phyloP scores from a whole-genome alignment of 2,113 vertebrate species.

The Rhinogobius similis region DNA sequence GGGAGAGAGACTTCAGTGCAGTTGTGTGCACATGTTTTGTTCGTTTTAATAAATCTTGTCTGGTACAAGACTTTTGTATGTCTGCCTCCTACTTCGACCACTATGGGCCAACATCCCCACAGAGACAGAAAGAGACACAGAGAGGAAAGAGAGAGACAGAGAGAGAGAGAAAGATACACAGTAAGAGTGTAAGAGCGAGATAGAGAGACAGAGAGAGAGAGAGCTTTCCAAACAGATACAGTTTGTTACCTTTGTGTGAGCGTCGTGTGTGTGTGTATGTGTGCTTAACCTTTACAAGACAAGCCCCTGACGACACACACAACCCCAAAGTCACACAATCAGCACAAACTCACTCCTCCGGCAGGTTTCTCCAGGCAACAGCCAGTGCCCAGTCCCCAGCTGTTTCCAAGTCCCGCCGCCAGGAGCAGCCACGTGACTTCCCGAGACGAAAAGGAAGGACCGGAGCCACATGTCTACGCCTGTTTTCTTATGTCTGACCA shows the following conservation, averaged over 20 bases:
- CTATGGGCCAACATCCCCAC: no score
- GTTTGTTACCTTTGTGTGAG: conserved; percentile 26
- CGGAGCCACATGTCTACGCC: conserved; percentile 3
- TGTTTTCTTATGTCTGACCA: conserved; percentile 11
- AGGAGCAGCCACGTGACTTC: conserved; percentile 67
- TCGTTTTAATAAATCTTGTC: no score
- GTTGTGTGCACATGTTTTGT: no score
- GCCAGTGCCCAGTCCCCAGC: conserved; percentile 29
- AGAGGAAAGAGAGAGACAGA: neutral
- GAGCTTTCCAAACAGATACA: conserved; percentile 37
- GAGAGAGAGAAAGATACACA: neutral
- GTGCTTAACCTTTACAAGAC: conserved; percentile 45
- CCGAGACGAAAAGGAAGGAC: conserved; percentile 60
- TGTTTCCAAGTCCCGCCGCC: conserved; percentile 29
- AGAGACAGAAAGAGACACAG: no score
- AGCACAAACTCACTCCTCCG: conserved; percentile 27
- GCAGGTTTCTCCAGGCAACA: conserved; percentile 56
- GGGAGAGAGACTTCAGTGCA: no score
- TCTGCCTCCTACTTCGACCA: no score
- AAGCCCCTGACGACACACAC: conserved; percentile 33
- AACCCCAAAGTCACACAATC: conserved; percentile 19
- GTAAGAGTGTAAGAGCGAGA: neutral
- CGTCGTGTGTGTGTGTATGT: conserved; percentile 22
- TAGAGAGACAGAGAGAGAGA: neutral
- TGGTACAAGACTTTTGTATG: no score